Evolutionary conservation across 2,113 vertebrate genomes (phyloP), one percentile per base, ranked within the genome.

Genomic region (Boleophthalmus pectinirostris): DNA sequence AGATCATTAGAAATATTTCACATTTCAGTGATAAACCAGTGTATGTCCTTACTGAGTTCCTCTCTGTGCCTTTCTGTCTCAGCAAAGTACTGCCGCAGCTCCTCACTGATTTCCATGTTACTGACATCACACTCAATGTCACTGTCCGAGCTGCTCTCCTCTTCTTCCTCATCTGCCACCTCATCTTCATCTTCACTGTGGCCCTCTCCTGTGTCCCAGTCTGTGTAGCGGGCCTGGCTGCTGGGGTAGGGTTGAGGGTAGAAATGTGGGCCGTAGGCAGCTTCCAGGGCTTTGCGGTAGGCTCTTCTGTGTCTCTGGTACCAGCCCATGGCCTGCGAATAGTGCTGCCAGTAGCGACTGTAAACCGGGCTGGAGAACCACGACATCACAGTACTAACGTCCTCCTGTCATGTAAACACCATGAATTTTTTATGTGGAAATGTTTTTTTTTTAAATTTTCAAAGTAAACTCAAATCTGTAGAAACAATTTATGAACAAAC

Each of bases 21-120:
- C 38, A 43, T 43, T 60, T 60, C 10, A 60, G 20, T 5, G 5
- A 18, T 20, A 21, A 0, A 43, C 8, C 0, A 6, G 33, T 38
- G 20, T 0, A 43, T 38, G 43, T 45, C 43, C 97, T 95, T 90
- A 99, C 96, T 94, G 20, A 96, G 91, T 49, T 99, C 97, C 51
- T 96, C 94, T 72, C 81, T 82, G 92, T 99, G 97, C 25, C 79
- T 90, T 82, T 98, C 97, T 0, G 96, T 98, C 82, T 98, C 89
- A 9, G 94, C 95, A 54, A 99, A 99, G 86, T 95, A 99, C 84
- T 98, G 90, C 9, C 97, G 95, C 14, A 99, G 95, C 81, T 99
- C 97, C 18, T 98, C 94, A 0, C 95, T 98, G 92, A 99, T 99
- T 78, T 96, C 96, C 97, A 98, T 97, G 88, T 96, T 95, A 90